phyloP scores from a whole-genome alignment of 2,888 invertebrate species.

The Drosophila kanekoi region DNA sequence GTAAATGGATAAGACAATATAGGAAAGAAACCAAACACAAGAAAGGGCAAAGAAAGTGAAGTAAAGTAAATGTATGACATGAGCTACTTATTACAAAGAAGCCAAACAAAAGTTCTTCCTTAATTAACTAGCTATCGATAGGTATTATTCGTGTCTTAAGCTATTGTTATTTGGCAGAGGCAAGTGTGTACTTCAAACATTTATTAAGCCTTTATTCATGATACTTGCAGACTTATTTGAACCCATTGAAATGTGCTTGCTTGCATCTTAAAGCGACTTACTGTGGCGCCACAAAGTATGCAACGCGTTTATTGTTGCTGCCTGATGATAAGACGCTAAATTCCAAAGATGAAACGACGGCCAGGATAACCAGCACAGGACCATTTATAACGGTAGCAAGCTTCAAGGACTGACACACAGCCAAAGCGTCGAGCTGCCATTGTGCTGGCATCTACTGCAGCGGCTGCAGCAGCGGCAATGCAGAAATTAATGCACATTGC shows the following conservation, averaged over 20 bases:
- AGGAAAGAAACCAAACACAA: too few relatives aligned
- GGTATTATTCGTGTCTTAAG: too few relatives aligned
- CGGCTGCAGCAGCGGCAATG: constrained; percentile 41
- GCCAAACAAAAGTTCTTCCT: too few relatives aligned
- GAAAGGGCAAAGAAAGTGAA: too few relatives aligned
- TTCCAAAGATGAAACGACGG: constrained; percentile 53
- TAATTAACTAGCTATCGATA: too few relatives aligned
- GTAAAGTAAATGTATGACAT: too few relatives aligned
- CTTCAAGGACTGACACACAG: constrained; percentile 60
- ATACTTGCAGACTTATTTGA: background rate
- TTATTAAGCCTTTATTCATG: background rate
- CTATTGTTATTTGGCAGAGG: too few relatives aligned
- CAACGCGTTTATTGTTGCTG: constrained; percentile 48
- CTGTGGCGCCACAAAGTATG: constrained; percentile 47
- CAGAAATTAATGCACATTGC: constrained; percentile 73
- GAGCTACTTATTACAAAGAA: too few relatives aligned
- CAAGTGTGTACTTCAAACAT: too few relatives aligned
- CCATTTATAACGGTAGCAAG: constrained; percentile 65
- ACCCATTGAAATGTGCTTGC: background rate
- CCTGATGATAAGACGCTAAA: constrained; percentile 64
- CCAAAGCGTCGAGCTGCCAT: constrained; percentile 42
- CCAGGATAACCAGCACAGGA: constrained; percentile 29
- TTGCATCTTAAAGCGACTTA: constrained; percentile 9
- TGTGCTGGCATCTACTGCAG: constrained; percentile 47
- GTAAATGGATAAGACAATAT: too few relatives aligned